Evolutionary conservation across 2,113 vertebrate genomes (phyloP), one percentile per base, ranked within the genome.

Genomic region (Phalacrocorax brasilianus): DNA sequence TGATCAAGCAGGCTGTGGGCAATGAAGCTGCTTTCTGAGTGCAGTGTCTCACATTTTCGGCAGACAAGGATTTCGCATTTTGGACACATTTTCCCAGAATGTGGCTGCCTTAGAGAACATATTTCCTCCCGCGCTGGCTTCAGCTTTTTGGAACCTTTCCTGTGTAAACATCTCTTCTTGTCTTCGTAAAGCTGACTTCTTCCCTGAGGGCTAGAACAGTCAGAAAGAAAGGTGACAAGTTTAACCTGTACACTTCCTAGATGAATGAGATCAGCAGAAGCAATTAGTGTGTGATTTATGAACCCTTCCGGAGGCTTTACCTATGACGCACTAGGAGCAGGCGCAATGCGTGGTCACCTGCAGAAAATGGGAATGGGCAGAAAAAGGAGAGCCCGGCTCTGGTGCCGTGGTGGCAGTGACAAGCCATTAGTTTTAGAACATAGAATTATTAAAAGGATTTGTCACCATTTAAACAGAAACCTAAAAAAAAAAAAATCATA

Each of bases 1-100:
- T 98, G 98, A 33, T 98, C 98, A 0, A 98, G 88, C 75, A 98
- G 95, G 85, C 98, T 98, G 91, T 98, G 97, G 26, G 97, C 97
- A 53, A 98, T 97, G 88, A 98, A 98, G 67, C 87, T 73, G 58
- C 96, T 78, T 28, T 96, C 91, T 2, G 97, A 97, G n/a, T 98
- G 98, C 76, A 98, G 93, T 1, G 97, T 97, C 35, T 97, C 95
- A 14, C 98, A 98, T 27, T 89, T 94, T 8, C 42, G 65, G 80
- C 98, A 98, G 33, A 70, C 8, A 11, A 88, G 74, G 71, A 98
- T 96, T 89, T 98, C 97, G 4, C 98, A 98, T 80, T 92, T 89
- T 0, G 97, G 96, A n/a, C 98, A 98, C 97, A 98, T 98, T 67
- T 40, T 59, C 66, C 96, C 95, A 1, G 95, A 81, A 30, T 33